Conservation (phyloP, 2,113 vertebrate genomes). For the Acinonyx jubatus region DNA sequence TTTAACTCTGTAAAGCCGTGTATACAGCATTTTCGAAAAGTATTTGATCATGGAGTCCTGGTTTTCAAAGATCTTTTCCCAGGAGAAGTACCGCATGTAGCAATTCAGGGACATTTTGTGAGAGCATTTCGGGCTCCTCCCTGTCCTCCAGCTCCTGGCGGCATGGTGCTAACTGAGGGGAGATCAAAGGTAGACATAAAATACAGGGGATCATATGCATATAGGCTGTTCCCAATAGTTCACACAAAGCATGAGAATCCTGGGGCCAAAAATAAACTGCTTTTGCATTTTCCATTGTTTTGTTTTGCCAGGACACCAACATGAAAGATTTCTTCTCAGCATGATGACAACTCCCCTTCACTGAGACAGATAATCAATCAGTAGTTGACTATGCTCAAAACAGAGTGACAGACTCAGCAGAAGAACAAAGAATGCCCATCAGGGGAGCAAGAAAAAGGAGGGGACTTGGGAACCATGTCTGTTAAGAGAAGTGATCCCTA, state of each 20-base stretch:
- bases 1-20: not conserved
- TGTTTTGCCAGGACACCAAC: slow-evolving; percentile 27
- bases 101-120: not conserved
- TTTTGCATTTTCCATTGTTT: slow-evolving; percentile 48
- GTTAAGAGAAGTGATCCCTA: slow-evolving; percentile 47
- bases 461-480: slow-evolving; percentile 62
- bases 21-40: not conserved
- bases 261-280: slow-evolving; percentile 31
- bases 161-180: not conserved
- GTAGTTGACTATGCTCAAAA: not conserved
- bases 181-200: not conserved
- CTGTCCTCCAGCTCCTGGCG: not conserved
- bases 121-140: not conserved
- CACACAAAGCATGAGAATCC: slow-evolving; percentile 21
- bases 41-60: not conserved
- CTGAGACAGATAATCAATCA: slow-evolving; percentile 67
- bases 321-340: slow-evolving; percentile 51
- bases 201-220: not conserved
- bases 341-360: not conserved
- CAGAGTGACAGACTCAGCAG: slow-evolving; percentile 42
- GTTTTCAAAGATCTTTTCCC: not conserved
- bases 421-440: slow-evolving; percentile 52
- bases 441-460: slow-evolving; percentile 2
- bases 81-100: not conserved
- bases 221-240: not conserved